Base-by-base conservation (phyloP, 2,797 vertebrate species). In the Sparidentex hasta region DNA sequence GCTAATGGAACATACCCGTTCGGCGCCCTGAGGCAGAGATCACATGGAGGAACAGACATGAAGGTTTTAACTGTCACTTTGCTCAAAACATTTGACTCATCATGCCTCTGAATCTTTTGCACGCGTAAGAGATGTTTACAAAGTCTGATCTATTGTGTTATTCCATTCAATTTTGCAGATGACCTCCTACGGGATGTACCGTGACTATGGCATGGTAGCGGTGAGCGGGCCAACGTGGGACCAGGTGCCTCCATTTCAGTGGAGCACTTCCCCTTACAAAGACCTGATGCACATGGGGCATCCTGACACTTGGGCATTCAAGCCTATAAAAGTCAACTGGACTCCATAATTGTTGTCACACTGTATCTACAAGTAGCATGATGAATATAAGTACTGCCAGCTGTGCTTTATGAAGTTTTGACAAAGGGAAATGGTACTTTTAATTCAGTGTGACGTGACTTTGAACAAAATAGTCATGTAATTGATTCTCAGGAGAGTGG, bases 1-100 rank as follows among this genome's bases (percentile, higher is more conserved):
- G 74, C 94, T 43, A 97, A 98, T 0, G 98, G 98, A 84, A 97
- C 97, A 0, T 99, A 99, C 90, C 98, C 98, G 0, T 99, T 99
- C 88, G 94, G 94, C 0, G 97, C 97, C 17, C 94, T 99, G 82
- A 84, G 12, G 25, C 97, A 98, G 94, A 95, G 98, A 65, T 89
- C 94, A 11, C 98, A 99, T 0, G 98, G 97, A 0, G 97, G 97
- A 88, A 98, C 97, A 0, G 98, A 99, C 52, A 96, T 96, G 95
- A 99, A 99, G 97, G 98, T 93, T 68, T 79, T 33, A 20, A 18
- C 65, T 47, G 67, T 44, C 12, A 67, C 17, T 65, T 23, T 64
- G 51, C 13, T 23, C 23, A 41, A 18, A 27, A 0, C 0, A 7
- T 58, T 64, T 50, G 55, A 52, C 11, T 6, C 21, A 23, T 56